A percentile compares a stretch with the other conserved stretches of the same genome.
Conservation (phyloP, 2,888 invertebrate genomes). For the Cyclophora punctaria region DNA sequence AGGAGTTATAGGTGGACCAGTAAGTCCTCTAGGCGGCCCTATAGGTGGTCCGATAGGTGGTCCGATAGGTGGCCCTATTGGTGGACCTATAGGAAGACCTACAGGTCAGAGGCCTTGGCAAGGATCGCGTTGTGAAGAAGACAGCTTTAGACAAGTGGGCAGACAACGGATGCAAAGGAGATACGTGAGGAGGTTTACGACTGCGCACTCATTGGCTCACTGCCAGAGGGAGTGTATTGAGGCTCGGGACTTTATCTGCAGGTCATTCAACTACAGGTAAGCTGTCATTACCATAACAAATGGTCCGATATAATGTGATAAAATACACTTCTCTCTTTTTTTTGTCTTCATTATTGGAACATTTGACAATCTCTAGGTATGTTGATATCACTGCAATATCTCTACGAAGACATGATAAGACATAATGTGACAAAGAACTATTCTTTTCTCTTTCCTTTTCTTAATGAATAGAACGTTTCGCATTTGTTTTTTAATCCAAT, state of each 20-base stretch:
- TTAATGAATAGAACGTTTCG: too few species aligned
- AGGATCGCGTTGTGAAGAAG: slow-evolving; percentile 85
- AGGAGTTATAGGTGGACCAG: slow-evolving; percentile 22
- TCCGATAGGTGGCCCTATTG: slow-evolving; percentile 46
- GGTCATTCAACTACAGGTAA: slow-evolving; percentile 90
- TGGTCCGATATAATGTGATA: too few species aligned
- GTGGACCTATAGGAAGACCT: slow-evolving; percentile 49
- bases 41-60: slow-evolving; percentile 49
- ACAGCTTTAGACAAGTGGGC: slow-evolving; percentile 88
- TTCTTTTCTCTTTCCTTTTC: too few species aligned
- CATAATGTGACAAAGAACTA: too few species aligned
- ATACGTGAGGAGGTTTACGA: slow-evolving; percentile 83
- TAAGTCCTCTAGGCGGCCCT: slow-evolving; percentile 47
- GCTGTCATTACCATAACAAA: slow-evolving; percentile 1
- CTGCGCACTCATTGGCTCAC: slow-evolving; percentile 82
- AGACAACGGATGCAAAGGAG: slow-evolving; percentile 86
- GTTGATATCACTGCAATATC: too few species aligned
- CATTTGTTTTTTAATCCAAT: too few species aligned
- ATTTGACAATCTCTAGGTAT: too few species aligned
- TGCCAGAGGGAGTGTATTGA: slow-evolving; percentile 91
- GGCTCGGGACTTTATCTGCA: slow-evolving; percentile 86
- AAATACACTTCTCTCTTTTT: too few species aligned
- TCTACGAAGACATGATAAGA: too few species aligned
- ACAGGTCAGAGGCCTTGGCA: slow-evolving; percentile 58
- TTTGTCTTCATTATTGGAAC: too few species aligned